Base-by-base conservation (phyloP, 1,140 invertebrate species). In the Bombus picipes region DNA sequence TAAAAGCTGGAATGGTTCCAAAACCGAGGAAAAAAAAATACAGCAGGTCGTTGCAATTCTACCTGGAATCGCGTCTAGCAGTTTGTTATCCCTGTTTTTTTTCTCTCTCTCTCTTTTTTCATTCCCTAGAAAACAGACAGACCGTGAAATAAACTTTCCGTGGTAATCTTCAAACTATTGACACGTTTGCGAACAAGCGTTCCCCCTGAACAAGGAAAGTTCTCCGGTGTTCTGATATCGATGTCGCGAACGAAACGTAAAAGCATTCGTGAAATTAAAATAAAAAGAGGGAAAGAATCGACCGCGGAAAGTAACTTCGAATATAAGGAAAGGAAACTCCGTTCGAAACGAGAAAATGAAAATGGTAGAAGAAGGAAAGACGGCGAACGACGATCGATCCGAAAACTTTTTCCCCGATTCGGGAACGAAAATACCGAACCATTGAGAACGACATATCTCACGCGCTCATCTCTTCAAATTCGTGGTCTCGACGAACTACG, bases 391-490 rank as follows among this genome's bases (percentile, higher is more conserved):
- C 25, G 25, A 22, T 34, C 41, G n/a, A 79, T 13, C 39, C 22
- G 5, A 3, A 79, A 68, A 13, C 3, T 68, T 37, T 25, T 81
- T 62, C 28, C 10, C n/a, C n/a, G 86, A 53, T 53, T 53, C 18
- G 6, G 1, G 5, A 70, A 71, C 2, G 72, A 22, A 59, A 34
- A 78, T 37, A 34, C 18, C 39, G 62, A 2, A 74, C 43, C 73
- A 68, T 78, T 25, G 34, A n/a, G 43, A 13, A 62, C 37, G 78
- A 57, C 62, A 59, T 81, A 88, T 85, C 87, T 86, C 88, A 83
- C 76, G 66, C 80, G 85, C 81, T 75, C 72, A 72, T 62, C 77
- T 89, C 70, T 71, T 80, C 71, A 70, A 89, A 85, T 89, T 87
- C 79, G 59, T 59, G 75, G 70, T 59, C 88, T 37, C 79, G 37